A percentile compares a stretch with the other conserved stretches of the same genome.
phyloP scores from a whole-genome alignment of 2,797 vertebrate genomes.

The Salarias fasciatus region DNA sequence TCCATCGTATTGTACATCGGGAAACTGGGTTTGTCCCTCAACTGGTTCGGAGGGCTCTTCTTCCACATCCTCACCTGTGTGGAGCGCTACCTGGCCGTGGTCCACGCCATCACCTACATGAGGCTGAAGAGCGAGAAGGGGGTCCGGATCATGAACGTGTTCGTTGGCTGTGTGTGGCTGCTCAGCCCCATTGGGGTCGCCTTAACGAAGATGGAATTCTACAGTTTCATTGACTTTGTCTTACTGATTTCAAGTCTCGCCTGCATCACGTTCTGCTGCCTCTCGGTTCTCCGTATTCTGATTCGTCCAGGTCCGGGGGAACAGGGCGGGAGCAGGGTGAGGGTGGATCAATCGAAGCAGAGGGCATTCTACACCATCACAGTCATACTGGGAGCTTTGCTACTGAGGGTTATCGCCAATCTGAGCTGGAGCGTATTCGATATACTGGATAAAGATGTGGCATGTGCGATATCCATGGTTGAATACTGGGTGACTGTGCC shows the following conservation, averaged over 20 bases:
- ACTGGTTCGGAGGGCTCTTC: neutral
- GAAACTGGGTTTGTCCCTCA: too few species aligned
- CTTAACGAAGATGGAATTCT: neutral
- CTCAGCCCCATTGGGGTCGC: accelerated
- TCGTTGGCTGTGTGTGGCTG: conserved; percentile 4
- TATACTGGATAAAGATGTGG: neutral
- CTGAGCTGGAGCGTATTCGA: neutral
- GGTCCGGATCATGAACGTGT: conserved; percentile 9
- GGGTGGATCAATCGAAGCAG: conserved; percentile 12
- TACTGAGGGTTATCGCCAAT: neutral
- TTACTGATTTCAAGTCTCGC: accelerated
- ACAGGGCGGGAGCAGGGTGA: neutral
- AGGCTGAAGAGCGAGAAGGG: neutral
- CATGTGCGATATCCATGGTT: accelerated
- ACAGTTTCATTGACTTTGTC: neutral
- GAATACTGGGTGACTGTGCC: neutral
- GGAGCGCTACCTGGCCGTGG: conserved; percentile 21
- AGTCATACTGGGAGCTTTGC: too few species aligned
- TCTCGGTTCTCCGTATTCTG: conserved; percentile 37
- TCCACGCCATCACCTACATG: conserved; percentile 34
- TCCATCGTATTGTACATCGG: too few species aligned
- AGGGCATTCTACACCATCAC: conserved; percentile 35
- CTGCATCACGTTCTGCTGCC: conserved; percentile 24
- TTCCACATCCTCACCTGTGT: conserved; percentile 27
- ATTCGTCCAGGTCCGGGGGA: conserved; percentile 38